Evolutionary conservation across 2,888 invertebrate species (phyloP).

Genomic region (Magallana nippona): DNA sequence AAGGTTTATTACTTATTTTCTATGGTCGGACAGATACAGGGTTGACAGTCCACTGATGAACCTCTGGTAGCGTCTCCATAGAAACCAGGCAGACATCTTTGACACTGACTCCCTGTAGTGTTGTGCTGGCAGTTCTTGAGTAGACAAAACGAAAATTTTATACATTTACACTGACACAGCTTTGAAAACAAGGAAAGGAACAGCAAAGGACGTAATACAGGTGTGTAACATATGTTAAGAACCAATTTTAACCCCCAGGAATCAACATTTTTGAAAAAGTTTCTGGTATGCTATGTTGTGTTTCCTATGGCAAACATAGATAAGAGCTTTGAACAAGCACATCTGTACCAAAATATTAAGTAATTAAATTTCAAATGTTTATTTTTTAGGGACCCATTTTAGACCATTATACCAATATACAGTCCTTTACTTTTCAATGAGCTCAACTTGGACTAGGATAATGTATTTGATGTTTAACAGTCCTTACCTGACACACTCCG

Average conservation of each 20-base stretch:
- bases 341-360: too few relatives aligned
- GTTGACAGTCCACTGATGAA: slow-evolving; percentile 85
- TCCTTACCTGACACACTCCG: slow-evolving; percentile 90
- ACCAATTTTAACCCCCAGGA: too few relatives aligned
- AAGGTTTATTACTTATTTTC: slow-evolving; percentile 82
- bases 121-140: slow-evolving; percentile 89
- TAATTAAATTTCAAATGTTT: too few relatives aligned
- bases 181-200: too few relatives aligned
- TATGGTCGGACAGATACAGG: slow-evolving; percentile 92
- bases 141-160: slow-evolving; percentile 33
- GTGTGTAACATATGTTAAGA: too few relatives aligned
- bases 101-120: slow-evolving; percentile 86
- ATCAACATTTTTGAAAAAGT: too few relatives aligned
- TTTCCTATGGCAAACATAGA: too few relatives aligned
- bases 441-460: neutral
- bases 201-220: too few relatives aligned
- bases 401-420: too few relatives aligned
- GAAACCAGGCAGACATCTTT: slow-evolving; percentile 91
- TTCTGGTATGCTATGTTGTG: too few relatives aligned
- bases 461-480: neutral
- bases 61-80: slow-evolving; percentile 93
- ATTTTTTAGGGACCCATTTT: too few relatives aligned
- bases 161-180: neutral
- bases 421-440: neutral
- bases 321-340: too few relatives aligned